These are phyloP conservation scores for Cerceris ruficornis DNA, from an alignment of 2,888 invertebrate genomes.

Conservation along the genomic window DNA sequence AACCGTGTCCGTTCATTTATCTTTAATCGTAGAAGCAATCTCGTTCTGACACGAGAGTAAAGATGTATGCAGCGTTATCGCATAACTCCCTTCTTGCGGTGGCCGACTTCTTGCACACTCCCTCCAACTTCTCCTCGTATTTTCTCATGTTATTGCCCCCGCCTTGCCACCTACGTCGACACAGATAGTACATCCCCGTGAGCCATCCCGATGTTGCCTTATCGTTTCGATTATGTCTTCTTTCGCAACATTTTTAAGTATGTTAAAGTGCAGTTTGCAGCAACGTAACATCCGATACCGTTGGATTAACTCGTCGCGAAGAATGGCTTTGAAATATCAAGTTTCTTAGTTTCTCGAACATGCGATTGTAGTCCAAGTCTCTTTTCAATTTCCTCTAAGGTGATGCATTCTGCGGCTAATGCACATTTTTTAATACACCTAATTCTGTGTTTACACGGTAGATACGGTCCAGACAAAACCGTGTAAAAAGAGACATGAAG, in stretches of 20 bases:
- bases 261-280: not conserved
- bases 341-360: no score
- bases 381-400: no score
- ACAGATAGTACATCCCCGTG: conserved; percentile 4
- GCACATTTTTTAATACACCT: no score
- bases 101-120: conserved; percentile 49
- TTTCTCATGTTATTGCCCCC: conserved; percentile 46
- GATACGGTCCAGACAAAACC: no score
- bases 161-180: conserved; percentile 49
- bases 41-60: conserved; percentile 45
- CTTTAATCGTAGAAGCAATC: conserved; percentile 52
- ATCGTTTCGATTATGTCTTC: not conserved
- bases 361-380: no score
- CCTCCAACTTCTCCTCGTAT: conserved; percentile 36
- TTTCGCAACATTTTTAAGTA: not conserved
- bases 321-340: no score
- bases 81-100: conserved; percentile 42
- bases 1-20: conserved; percentile 40
- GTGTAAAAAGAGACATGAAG: no score
- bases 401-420: no score
- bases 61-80: conserved; percentile 57
- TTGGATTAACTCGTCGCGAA: no score
- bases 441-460: no score
- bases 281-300: no score
- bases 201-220: conserved; percentile 8